Conservation (phyloP, 2,797 vertebrate genomes). For the Coreius guichenoti region DNA sequence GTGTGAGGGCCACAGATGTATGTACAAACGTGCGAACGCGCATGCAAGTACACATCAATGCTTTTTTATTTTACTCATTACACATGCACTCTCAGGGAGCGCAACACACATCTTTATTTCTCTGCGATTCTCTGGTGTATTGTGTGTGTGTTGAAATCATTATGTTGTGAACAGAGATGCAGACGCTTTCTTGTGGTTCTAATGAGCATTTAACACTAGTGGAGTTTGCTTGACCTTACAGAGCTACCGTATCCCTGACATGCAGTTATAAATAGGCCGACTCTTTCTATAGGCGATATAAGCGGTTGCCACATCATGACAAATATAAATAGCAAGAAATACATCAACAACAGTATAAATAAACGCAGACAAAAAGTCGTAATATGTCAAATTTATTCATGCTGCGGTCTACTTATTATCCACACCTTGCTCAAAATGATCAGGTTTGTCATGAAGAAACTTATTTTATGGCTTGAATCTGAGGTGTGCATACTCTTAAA, state of each 20-base stretch:
- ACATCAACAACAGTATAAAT: neutral
- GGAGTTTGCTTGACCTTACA: constrained; percentile 28
- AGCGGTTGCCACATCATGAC: neutral
- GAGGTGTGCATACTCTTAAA: neutral
- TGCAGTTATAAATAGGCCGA: neutral
- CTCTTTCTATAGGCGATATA: neutral
- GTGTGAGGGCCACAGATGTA: constrained; percentile 31
- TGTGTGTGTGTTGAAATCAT: constrained; percentile 10
- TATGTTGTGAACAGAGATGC: constrained; percentile 28
- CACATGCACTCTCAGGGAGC: constrained; percentile 17
- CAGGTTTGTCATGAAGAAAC: neutral
- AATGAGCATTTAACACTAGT: constrained; percentile 38
- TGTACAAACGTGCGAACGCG: constrained; percentile 10
- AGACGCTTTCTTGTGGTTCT: constrained; percentile 22
- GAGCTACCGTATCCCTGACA: neutral
- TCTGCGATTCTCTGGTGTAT: neutral
- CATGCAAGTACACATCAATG: constrained; percentile 33
- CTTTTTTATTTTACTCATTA: constrained; percentile 40
- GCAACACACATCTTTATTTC: constrained; percentile 15
- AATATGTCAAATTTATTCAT: neutral
- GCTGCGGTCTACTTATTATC: neutral
- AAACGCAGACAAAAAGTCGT: neutral
- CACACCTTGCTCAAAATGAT: too few species aligned
- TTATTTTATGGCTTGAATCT: neutral
- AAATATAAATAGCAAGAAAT: constrained; percentile 6